A percentile compares a stretch with the other conserved stretches of the same genome.
Evolutionary conservation across 2,888 invertebrate species (phyloP).

Genomic region (Diplolepis rosae): DNA sequence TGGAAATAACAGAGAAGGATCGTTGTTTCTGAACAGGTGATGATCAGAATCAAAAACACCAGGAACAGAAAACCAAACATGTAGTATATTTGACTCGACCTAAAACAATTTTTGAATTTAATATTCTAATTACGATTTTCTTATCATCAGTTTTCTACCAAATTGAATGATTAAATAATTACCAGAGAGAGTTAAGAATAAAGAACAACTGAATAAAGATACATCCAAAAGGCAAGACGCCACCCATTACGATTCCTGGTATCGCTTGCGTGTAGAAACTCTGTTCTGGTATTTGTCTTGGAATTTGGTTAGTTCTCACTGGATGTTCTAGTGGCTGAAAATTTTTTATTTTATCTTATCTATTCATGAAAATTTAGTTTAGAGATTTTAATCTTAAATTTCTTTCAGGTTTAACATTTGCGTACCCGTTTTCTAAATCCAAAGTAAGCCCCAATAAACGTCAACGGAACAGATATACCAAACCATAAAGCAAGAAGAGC

Average conservation of each 20-base stretch:
- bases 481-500: conserved; percentile 97
- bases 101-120: conserved; percentile 62
- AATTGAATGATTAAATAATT: conserved; percentile 59
- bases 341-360: conserved; percentile 2
- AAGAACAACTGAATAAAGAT: conserved; percentile 99
- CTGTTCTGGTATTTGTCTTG: conserved; percentile 98
- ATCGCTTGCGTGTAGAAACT: conserved; percentile 97
- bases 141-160: neutral
- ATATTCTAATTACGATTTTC: neutral
- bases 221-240: conserved; percentile 98
- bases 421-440: conserved; percentile 96
- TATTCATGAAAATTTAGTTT: neutral
- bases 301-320: conserved; percentile 98
- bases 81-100: conserved; percentile 96
- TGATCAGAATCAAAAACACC: conserved; percentile 96
- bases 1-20: conserved; percentile 99
- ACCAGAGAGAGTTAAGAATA: conserved; percentile 99
- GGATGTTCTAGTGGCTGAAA: conserved; percentile 94
- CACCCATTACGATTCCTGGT: conserved; percentile 98
- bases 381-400: neutral
- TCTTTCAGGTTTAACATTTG: conserved; percentile 40
- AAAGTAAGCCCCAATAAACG: conserved; percentile 98
- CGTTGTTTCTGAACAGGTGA: conserved; percentile 99
- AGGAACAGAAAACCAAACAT: conserved; percentile 99
- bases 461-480: conserved; percentile 97